These are phyloP conservation scores for Exocentrus adspersus DNA, from an alignment of 2,888 invertebrate genomes.

Conservation along the genomic window DNA sequence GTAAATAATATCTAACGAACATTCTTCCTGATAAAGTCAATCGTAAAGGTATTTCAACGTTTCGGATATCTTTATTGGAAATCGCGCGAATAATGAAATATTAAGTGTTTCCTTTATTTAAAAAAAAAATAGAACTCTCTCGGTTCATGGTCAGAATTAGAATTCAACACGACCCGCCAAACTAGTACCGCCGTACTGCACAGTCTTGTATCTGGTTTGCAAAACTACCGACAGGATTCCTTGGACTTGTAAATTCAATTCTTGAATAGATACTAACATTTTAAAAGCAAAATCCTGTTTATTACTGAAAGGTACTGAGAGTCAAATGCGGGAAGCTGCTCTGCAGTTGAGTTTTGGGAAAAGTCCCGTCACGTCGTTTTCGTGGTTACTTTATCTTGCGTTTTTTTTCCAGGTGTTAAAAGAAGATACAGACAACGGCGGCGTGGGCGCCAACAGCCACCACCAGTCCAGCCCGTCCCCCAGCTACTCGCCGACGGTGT, in stretches of 20 bases:
- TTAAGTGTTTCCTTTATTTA: background rate
- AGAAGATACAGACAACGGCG: conserved; percentile 51
- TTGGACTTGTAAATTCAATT: no score
- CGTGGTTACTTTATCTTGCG: no score
- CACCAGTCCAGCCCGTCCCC: conserved; percentile 62
- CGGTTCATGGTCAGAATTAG: background rate
- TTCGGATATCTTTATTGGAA: background rate
- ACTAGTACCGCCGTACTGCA: conserved; percentile 1
- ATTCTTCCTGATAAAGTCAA: background rate
- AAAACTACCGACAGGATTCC: no score
- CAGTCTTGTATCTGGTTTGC: no score
- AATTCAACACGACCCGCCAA: background rate
- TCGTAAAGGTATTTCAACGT: background rate
- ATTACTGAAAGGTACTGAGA: no score
- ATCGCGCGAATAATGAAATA: background rate
- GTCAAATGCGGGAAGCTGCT: no score
- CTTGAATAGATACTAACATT: no score
- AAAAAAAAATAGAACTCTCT: background rate
- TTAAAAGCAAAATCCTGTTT: no score
- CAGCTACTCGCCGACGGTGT: conserved; percentile 64
- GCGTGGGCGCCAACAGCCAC: conserved; percentile 49
- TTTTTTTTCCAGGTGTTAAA: conserved; percentile 52
- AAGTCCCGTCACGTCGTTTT: no score
- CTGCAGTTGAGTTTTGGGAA: no score
- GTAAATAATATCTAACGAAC: no score